A percentile compares a stretch with the other conserved stretches of the same genome.
Evolutionary conservation across 2,113 vertebrate species (phyloP).

Genomic region (zebrafish (Danio rerio)): DNA sequence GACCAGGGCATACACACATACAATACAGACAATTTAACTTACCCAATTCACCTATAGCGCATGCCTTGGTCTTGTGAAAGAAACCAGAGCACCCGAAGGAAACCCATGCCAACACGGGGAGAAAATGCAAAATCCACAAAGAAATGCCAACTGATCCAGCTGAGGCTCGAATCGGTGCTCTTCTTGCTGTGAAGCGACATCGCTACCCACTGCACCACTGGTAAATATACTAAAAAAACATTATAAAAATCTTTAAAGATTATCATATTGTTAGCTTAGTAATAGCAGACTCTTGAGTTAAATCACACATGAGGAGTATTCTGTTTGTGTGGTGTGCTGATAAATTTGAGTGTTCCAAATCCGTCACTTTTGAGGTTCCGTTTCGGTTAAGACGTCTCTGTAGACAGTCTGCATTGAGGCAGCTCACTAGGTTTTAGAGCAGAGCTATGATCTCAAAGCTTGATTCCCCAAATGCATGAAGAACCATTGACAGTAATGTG

Average conservation of each 20-base stretch:
- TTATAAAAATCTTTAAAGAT: background rate
- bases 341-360: background rate
- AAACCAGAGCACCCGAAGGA: no score
- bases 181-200: no score
- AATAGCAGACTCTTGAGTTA: background rate
- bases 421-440: background rate
- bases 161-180: no score
- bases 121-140: no score
- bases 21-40: no score
- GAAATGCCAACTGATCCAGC: no score
- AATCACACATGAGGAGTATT: background rate
- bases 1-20: no score
- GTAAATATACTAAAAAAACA: no score
- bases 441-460: background rate
- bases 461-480: conserved; percentile 6
- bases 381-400: background rate
- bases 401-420: background rate
- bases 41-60: no score
- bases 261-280: background rate
- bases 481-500: conserved; percentile 33
- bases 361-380: background rate
- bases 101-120: no score
- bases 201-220: no score
- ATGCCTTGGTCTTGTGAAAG: no score
- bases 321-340: background rate